Percentiles rank a stretch among this genome's conserved stretches.
These are phyloP conservation scores for Cheilosia impressa DNA, from an alignment of 2,888 invertebrate species.

Conservation along the genomic window DNA sequence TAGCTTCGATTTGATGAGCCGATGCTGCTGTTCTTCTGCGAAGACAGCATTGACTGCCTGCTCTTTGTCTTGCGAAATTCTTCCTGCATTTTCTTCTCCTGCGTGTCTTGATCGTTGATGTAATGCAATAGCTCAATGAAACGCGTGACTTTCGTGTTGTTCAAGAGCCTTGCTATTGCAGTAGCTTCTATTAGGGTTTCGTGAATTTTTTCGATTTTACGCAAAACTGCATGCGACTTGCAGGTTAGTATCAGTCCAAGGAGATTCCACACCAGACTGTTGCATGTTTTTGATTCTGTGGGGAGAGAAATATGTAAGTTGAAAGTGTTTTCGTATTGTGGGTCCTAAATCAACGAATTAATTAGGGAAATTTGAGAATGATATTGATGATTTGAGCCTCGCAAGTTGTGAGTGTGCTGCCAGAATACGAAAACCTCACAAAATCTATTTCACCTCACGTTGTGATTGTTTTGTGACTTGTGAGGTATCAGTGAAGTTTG, in stretches of 20 bases:
- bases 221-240: constrained; percentile 80
- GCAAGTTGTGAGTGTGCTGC: no score
- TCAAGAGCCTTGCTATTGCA: constrained; percentile 76
- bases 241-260: constrained; percentile 78
- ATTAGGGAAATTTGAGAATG: no score
- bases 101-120: constrained; percentile 19
- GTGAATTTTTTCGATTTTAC: constrained; percentile 80
- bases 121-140: constrained; percentile 20
- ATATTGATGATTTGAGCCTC: no score
- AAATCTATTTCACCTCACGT: no score
- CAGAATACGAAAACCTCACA: no score
- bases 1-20: neutral
- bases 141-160: constrained; percentile 33
- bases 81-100: constrained; percentile 16
- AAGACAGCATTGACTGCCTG: constrained; percentile 31
- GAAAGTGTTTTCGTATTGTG: no score
- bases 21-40: neutral
- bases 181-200: constrained; percentile 78
- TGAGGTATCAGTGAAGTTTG: no score
- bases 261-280: constrained; percentile 80
- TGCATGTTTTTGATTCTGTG: constrained; percentile 77
- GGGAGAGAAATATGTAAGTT: neutral
- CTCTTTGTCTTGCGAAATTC: constrained; percentile 38
- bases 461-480: no score
- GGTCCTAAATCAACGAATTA: no score